Percentiles rank a stretch among this genome's conserved stretches.
These are phyloP conservation scores for Cirrhinus molitorella DNA, from an alignment of 2,797 vertebrate genomes.

Conservation along the genomic window DNA sequence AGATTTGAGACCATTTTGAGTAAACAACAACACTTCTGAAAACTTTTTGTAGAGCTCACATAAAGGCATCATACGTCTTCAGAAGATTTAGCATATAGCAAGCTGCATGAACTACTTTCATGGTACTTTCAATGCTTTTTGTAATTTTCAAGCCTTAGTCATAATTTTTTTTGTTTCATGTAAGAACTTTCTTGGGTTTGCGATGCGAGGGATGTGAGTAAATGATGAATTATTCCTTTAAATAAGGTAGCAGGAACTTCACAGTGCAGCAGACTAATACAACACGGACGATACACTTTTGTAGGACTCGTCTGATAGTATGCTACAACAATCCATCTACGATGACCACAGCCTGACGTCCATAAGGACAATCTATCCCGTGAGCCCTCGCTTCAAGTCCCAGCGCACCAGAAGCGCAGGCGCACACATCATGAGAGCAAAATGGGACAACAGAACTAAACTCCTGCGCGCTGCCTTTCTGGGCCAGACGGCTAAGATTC, in stretches of 20 bases:
- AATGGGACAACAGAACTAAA: conserved; percentile 58
- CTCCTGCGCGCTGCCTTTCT: conserved; percentile 45
- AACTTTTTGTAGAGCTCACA: too few species aligned
- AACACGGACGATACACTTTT: conserved; percentile 34
- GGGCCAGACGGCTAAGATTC: conserved; percentile 56
- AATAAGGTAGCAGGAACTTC: conserved; percentile 18
- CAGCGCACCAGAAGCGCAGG: conserved; percentile 39
- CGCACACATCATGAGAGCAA: conserved; percentile 51
- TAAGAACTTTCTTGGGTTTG: neutral
- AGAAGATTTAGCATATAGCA: neutral
- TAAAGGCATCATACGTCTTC: too few species aligned
- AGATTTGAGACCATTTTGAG: neutral
- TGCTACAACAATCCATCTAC: conserved; percentile 59
- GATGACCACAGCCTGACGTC: conserved; percentile 39
- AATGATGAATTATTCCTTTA: conserved; percentile 20
- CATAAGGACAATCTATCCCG: conserved; percentile 50
- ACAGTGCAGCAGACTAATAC: conserved; percentile 26
- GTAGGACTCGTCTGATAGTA: conserved; percentile 45
- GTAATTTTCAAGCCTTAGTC: neutral
- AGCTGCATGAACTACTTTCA: conserved; percentile 1
- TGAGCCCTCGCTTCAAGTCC: conserved; percentile 31
- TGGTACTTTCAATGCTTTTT: neutral
- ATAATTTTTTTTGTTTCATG: neutral
- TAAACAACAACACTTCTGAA: too few species aligned
- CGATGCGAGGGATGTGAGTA: neutral